Conservation (phyloP, 2,797 vertebrate species). For the Calcarius lapponicus region DNA sequence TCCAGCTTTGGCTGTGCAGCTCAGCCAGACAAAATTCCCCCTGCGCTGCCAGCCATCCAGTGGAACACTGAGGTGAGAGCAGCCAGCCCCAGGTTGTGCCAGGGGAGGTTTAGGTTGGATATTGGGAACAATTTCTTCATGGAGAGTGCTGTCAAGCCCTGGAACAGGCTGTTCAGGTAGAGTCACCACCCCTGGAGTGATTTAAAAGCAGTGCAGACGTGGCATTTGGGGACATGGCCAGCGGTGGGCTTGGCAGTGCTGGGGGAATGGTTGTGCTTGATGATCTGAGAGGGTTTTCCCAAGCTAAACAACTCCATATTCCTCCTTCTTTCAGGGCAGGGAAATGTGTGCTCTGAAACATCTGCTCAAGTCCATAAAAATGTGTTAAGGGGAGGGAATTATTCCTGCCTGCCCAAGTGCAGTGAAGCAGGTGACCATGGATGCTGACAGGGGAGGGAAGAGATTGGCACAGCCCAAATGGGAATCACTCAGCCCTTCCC, state of each 20-base stretch:
- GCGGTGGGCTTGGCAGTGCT: neutral
- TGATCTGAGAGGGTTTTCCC: neutral
- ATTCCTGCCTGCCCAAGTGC: neutral
- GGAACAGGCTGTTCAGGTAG: neutral
- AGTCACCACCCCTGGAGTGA: neutral
- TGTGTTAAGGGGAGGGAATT: rapidly evolving
- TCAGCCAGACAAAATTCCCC: neutral
- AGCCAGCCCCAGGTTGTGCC: neutral
- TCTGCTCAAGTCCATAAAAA: neutral
- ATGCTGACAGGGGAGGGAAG: neutral
- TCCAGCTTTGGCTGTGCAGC: neutral
- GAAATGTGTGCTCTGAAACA: neutral
- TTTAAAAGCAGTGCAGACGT: neutral
- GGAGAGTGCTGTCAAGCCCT: neutral
- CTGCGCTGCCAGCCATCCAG: rapidly evolving
- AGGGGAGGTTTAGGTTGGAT: neutral
- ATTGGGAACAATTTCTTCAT: too few species aligned
- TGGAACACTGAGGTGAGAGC: neutral
- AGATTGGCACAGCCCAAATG: neutral
- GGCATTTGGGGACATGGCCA: neutral
- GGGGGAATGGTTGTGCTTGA: neutral
- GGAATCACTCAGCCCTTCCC: neutral
- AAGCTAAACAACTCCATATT: neutral
- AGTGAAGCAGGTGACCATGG: neutral
- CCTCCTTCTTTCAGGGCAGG: neutral